These are phyloP conservation scores for Pycnonotus jocosus DNA, from an alignment of 2,113 vertebrate genomes.

Conservation along the genomic window DNA sequence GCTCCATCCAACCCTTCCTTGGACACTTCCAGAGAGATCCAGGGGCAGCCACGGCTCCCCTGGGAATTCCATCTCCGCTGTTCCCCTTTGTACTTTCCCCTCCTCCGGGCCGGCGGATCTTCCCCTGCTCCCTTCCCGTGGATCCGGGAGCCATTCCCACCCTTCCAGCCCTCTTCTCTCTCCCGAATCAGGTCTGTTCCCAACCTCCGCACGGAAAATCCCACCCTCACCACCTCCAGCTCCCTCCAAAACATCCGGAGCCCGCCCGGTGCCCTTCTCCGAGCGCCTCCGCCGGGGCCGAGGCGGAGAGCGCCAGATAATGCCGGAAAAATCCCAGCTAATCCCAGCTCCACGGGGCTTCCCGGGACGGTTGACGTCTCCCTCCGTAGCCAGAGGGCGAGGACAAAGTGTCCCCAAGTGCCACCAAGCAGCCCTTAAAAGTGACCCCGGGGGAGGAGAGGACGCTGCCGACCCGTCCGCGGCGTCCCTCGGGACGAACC, in stretches of 20 bases:
- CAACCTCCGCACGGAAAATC: conserved; percentile 43
- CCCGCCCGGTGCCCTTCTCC: conserved; percentile 42
- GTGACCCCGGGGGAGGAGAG: conserved; percentile 18
- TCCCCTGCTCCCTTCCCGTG: accelerated
- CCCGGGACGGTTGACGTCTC: not conserved
- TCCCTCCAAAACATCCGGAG: conserved; percentile 55
- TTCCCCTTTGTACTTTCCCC: not conserved
- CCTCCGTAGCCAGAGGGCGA: not conserved
- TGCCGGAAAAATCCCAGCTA: conserved; percentile 33
- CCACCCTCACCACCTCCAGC: conserved; percentile 58
- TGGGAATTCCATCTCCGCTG: not conserved
- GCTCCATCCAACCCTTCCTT: accelerated
- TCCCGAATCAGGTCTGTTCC: conserved; percentile 51
- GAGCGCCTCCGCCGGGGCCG: conserved; percentile 17
- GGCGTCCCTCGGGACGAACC: conserved; percentile 15
- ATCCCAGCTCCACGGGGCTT: conserved; percentile 43
- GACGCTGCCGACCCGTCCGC: not conserved
- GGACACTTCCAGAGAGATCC: not conserved
- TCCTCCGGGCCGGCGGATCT: not conserved
- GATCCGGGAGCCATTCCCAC: not conserved
- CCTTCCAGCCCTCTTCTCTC: conserved; percentile 35
- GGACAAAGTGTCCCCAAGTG: not conserved
- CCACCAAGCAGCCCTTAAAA: not conserved
- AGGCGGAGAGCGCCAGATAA: conserved; percentile 41
- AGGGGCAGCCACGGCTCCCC: not conserved